Evolutionary conservation across 2,888 invertebrate species (phyloP).

Genomic region (Pasiphila rectangulata): DNA sequence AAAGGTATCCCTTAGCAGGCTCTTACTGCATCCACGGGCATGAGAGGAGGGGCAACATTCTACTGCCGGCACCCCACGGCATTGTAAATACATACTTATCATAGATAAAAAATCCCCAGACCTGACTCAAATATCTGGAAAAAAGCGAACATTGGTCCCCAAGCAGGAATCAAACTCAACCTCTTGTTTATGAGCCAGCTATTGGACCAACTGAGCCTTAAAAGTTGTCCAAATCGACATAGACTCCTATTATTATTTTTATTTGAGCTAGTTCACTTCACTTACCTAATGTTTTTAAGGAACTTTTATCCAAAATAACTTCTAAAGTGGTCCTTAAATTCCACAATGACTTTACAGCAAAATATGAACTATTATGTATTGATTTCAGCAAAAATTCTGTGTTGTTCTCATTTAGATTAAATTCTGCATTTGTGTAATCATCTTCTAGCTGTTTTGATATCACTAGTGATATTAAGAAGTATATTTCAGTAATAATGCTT

Average conservation of each 20-base stretch:
- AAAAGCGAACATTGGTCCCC: too few relatives aligned
- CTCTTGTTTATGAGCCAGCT: too few relatives aligned
- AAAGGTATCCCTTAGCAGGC: too few relatives aligned
- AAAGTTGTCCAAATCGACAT: too few relatives aligned
- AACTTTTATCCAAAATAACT: slow-evolving; percentile 81
- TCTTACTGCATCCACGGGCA: too few relatives aligned
- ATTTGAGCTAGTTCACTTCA: background rate
- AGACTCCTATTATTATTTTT: background rate
- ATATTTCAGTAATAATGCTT: slow-evolving; percentile 84
- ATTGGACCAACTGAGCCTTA: too few relatives aligned
- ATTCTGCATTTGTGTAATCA: slow-evolving; percentile 48
- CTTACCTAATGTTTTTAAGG: slow-evolving; percentile 75
- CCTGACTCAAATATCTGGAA: too few relatives aligned
- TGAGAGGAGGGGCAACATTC: too few relatives aligned
- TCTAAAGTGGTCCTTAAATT: slow-evolving; percentile 78
- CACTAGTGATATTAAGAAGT: slow-evolving; percentile 85
- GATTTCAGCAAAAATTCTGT: slow-evolving; percentile 63
- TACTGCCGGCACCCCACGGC: too few relatives aligned
- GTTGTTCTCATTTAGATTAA: slow-evolving; percentile 43
- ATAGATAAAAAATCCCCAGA: too few relatives aligned
- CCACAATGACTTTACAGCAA: slow-evolving; percentile 84
- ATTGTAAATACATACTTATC: too few relatives aligned
- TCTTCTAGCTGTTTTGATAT: slow-evolving; percentile 71
- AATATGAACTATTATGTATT: slow-evolving; percentile 88
- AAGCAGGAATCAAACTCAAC: too few relatives aligned